Conservation (phyloP, 2,888 invertebrate species). For the Actias luna region DNA sequence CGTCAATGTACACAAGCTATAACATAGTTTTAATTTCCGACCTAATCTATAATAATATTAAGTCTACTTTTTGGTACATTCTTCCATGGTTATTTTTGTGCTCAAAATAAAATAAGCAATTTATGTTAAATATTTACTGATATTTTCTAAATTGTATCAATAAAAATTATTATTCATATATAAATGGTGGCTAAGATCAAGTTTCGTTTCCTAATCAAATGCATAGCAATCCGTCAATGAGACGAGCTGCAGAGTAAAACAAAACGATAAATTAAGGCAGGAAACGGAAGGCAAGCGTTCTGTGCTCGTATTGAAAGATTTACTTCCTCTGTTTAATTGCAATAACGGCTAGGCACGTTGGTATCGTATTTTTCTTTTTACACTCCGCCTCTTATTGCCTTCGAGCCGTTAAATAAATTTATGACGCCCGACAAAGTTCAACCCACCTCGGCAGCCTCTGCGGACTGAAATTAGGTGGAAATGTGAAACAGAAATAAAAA, state of each 20-base stretch:
- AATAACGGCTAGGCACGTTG: constrained; percentile 82
- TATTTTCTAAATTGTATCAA: background rate
- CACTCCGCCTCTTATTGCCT: constrained; percentile 81
- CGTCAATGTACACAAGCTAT: too few species aligned
- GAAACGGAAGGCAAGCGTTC: constrained; percentile 74
- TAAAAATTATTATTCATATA: constrained; percentile 31
- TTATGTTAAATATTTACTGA: background rate
- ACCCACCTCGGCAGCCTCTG: constrained; percentile 71
- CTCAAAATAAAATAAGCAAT: too few species aligned
- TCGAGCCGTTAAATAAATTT: constrained; percentile 81
- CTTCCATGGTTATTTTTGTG: too few species aligned
- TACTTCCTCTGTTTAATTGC: constrained; percentile 82
- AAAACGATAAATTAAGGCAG: constrained; percentile 80
- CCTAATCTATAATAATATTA: too few species aligned
- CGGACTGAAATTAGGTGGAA: constrained; percentile 77
- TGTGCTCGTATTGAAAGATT: constrained; percentile 81
- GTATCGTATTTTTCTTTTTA: constrained; percentile 82
- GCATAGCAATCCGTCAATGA: constrained; percentile 78
- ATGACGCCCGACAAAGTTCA: constrained; percentile 81
- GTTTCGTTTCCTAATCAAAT: constrained; percentile 78
- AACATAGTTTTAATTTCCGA: too few species aligned
- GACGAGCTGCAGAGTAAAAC: constrained; percentile 77
- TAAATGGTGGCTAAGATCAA: constrained; percentile 64
- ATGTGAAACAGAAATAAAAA: constrained; percentile 77
- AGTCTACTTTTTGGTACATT: too few species aligned